Conservation (phyloP, 2,888 invertebrate species). For the Nymphalis polychloros region DNA sequence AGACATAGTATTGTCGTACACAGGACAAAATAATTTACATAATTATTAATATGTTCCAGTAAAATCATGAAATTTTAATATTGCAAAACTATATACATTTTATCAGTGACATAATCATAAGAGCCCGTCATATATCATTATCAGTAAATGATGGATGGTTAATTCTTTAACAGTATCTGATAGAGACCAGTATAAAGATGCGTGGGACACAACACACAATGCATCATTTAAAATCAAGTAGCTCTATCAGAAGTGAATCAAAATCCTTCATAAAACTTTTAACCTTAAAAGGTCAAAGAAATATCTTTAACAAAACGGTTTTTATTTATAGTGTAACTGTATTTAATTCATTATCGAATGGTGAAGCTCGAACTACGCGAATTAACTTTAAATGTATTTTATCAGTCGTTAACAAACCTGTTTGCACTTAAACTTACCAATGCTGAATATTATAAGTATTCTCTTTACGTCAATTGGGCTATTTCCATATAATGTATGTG, state of each 20-base stretch:
- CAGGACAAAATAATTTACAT: too few relatives aligned
- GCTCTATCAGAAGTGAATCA: conserved; percentile 45
- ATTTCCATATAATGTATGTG: conserved; percentile 13
- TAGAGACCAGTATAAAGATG: conserved; percentile 68
- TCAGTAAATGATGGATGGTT: conserved; percentile 77
- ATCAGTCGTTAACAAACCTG: conserved; percentile 8
- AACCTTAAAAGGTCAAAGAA: conserved; percentile 36
- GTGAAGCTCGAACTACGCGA: neutral
- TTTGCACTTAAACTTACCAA: conserved; percentile 31
- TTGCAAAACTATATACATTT: conserved; percentile 37
- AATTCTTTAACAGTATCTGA: conserved; percentile 68
- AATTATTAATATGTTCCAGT: neutral
- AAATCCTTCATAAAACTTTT: conserved; percentile 38
- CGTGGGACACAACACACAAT: conserved; percentile 76
- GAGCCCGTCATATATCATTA: conserved; percentile 76
- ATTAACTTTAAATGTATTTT: neutral
- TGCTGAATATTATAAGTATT: conserved; percentile 27
- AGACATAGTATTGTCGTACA: too few relatives aligned
- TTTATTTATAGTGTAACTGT: neutral
- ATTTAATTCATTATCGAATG: neutral
- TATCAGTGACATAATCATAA: conserved; percentile 68
- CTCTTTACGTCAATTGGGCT: conserved; percentile 19
- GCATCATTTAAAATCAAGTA: conserved; percentile 65
- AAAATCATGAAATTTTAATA: conserved; percentile 3
- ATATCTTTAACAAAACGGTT: conserved; percentile 19